Evolutionary conservation across 2,888 invertebrate species (phyloP).

Genomic region (Epinotia demarniana): DNA sequence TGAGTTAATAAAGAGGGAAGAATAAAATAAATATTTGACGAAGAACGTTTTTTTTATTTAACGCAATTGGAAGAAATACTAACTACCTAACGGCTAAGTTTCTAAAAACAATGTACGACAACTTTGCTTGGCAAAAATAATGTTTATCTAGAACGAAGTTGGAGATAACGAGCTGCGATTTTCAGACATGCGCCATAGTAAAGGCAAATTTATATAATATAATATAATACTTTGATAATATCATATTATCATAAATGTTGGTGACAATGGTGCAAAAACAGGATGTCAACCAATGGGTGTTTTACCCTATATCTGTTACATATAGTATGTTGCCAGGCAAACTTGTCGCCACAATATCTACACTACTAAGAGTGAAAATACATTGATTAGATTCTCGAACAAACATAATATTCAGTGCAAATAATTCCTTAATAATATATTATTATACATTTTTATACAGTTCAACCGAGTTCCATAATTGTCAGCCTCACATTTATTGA

Average conservation of each 20-base stretch:
- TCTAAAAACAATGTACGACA: constrained; percentile 19
- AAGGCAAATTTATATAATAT: no score
- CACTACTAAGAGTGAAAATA: neutral
- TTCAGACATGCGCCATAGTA: neutral
- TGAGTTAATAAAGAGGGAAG: constrained; percentile 19
- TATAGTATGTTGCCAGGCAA: constrained; percentile 1
- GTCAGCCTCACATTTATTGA: constrained; percentile 15
- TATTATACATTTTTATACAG: constrained; percentile 10
- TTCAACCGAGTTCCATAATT: constrained; percentile 2
- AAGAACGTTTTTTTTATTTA: constrained; percentile 54
- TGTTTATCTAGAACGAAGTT: neutral
- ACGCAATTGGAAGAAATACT: constrained; percentile 58
- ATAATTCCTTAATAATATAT: neutral
- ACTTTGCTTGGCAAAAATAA: neutral
- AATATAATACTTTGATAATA: no score
- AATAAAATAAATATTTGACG: constrained; percentile 55
- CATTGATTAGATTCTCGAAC: neutral
- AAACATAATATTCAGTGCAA: constrained; percentile 8
- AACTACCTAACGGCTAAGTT: constrained; percentile 45
- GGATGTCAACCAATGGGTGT: neutral
- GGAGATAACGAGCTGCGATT: neutral
- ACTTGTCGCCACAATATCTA: neutral
- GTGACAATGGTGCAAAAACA: neutral
- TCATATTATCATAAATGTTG: no score
- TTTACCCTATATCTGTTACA: neutral